Conservation (phyloP, 2,888 invertebrate genomes). For the Ophion slaviceki region DNA sequence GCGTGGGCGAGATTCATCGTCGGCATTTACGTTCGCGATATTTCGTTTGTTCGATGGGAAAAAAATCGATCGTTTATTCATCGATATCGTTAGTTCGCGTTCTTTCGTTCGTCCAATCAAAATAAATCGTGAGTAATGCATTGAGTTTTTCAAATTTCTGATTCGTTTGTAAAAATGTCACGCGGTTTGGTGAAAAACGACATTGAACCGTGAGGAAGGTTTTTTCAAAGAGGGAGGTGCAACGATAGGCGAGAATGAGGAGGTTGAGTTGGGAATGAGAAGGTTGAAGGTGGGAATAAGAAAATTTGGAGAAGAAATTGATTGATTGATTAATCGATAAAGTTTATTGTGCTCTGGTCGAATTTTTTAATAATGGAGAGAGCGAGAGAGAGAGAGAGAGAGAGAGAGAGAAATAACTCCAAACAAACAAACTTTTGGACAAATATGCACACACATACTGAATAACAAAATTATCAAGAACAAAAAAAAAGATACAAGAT, state of each 20-base stretch:
- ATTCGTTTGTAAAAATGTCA: too few relatives aligned
- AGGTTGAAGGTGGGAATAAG: constrained; percentile 44
- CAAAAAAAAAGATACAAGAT: too few relatives aligned
- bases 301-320: constrained; percentile 31
- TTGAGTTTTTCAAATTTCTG: too few relatives aligned
- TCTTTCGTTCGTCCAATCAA: constrained; percentile 29
- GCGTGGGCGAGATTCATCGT: constrained; percentile 50
- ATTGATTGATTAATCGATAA: too few relatives aligned
- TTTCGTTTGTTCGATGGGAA: not conserved
- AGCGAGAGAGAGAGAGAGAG: constrained; percentile 19
- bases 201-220: constrained; percentile 56
- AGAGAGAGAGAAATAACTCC: constrained; percentile 19
- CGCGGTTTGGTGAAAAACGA: not conserved
- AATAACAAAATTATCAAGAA: too few relatives aligned
- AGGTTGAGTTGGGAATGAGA: constrained; percentile 41
- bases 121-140: not conserved
- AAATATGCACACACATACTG: too few relatives aligned
- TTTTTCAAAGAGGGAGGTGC: constrained; percentile 47
- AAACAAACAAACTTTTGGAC: too few relatives aligned
- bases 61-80: too few relatives aligned
- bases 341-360: too few relatives aligned
- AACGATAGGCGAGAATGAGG: constrained; percentile 45
- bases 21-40: not conserved
- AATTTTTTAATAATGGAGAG: not conserved
- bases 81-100: constrained; percentile 34